These are phyloP conservation scores for Eulemur rufifrons DNA, from an alignment of 2,113 vertebrate species.

Conservation along the genomic window DNA sequence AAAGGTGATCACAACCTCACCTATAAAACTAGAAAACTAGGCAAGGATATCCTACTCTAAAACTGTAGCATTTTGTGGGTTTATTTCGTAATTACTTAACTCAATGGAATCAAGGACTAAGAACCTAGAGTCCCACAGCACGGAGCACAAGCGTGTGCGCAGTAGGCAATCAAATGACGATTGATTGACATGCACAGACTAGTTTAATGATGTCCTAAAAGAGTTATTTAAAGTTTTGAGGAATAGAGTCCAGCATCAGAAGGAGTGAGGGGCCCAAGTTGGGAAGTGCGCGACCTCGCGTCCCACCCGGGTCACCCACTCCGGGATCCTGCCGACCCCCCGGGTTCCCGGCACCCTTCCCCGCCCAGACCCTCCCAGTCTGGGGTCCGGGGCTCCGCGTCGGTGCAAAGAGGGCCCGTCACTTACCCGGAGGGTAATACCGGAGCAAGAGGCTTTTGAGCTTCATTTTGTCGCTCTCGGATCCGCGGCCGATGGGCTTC, in stretches of 20 bases:
- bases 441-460: constrained; percentile 91
- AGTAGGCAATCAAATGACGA: accelerated
- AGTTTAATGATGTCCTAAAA: neutral
- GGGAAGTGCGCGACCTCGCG: neutral
- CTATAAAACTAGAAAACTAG: neutral
- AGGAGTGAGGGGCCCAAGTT: accelerated
- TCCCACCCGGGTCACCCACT: accelerated
- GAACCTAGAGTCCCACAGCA: neutral
- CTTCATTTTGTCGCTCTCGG: constrained; percentile 80
- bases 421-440: constrained; percentile 95
- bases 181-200: accelerated
- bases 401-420: neutral
- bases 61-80: neutral
- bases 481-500: neutral
- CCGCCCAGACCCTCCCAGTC: neutral
- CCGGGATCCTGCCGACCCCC: accelerated
- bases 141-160: accelerated
- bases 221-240: neutral
- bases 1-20: neutral
- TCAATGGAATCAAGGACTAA: neutral
- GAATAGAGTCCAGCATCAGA: no score
- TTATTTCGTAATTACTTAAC: neutral
- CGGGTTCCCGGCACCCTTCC: neutral
- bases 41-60: neutral
- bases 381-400: neutral